These are phyloP conservation scores for Tiliqua scincoides DNA, from an alignment of 2,113 vertebrate species.

Conservation along the genomic window DNA sequence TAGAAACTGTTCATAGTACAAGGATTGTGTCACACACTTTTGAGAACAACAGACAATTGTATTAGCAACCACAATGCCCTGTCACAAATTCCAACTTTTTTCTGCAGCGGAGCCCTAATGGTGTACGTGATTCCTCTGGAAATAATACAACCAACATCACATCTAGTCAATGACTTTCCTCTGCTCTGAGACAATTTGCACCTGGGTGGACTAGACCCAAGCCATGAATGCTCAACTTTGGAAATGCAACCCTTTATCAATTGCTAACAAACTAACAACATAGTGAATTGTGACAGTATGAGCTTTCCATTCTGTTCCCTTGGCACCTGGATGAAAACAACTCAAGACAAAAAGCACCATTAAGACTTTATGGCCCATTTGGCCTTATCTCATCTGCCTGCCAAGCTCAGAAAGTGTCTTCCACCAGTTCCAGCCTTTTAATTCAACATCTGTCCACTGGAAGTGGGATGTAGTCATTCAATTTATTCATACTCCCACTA, in stretches of 20 bases:
- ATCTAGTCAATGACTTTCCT: neutral
- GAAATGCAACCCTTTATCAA: neutral
- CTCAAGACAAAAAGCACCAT: neutral
- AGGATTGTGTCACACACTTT: neutral
- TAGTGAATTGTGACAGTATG: neutral
- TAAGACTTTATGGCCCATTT: neutral
- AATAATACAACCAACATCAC: neutral
- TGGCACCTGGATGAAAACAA: neutral
- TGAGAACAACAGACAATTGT: neutral
- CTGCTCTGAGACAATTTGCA: neutral
- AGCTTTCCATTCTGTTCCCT: neutral
- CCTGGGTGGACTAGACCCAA: too few relatives aligned
- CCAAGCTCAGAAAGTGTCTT: neutral
- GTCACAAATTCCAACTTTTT: neutral
- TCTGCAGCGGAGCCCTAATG: neutral
- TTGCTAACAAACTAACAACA: neutral
- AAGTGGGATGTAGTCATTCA: neutral
- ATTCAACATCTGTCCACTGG: neutral
- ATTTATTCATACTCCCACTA: neutral
- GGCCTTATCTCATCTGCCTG: neutral
- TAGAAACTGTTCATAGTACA: neutral
- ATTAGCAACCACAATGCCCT: neutral
- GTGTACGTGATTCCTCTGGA: neutral
- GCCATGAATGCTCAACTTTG: neutral
- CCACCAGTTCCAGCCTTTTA: fast-evolving